Conservation (phyloP, 2,797 vertebrate species). For the Intellagama lesueurii region DNA sequence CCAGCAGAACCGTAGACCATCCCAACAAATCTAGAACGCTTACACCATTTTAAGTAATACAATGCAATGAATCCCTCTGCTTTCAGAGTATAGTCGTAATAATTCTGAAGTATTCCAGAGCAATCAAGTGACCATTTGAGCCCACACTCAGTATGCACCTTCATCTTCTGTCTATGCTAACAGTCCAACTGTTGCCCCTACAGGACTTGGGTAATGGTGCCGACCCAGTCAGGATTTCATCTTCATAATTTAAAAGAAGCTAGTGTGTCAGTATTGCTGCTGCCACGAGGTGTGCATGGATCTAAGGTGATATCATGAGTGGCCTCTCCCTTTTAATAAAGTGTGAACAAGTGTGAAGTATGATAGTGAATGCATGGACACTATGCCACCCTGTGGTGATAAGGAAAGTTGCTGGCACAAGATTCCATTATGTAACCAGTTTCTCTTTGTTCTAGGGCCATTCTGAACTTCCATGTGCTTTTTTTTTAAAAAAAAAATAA, state of each 20-base stretch:
- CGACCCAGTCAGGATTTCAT: neutral
- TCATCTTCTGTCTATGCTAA: neutral
- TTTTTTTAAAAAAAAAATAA: too few relatives aligned
- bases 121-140: neutral
- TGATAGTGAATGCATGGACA: neutral
- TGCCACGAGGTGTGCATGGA: too few relatives aligned
- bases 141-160: neutral
- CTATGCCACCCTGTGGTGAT: neutral
- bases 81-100: neutral
- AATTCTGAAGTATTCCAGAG: neutral
- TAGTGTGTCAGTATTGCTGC: neutral
- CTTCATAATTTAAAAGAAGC: neutral
- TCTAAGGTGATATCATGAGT: neutral
- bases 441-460: neutral
- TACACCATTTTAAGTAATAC: neutral
- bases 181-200: neutral
- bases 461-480: neutral
- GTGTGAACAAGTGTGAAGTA: neutral
- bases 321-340: neutral
- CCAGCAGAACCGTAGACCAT: constrained; percentile 2
- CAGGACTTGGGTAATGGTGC: neutral
- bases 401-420: neutral
- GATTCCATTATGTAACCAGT: neutral
- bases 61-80: neutral
- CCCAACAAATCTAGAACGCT: neutral